Evolutionary conservation across 2,797 vertebrate species (phyloP), one percentile per base, ranked within the genome.

Genomic region (Hipposideros larvatus): DNA sequence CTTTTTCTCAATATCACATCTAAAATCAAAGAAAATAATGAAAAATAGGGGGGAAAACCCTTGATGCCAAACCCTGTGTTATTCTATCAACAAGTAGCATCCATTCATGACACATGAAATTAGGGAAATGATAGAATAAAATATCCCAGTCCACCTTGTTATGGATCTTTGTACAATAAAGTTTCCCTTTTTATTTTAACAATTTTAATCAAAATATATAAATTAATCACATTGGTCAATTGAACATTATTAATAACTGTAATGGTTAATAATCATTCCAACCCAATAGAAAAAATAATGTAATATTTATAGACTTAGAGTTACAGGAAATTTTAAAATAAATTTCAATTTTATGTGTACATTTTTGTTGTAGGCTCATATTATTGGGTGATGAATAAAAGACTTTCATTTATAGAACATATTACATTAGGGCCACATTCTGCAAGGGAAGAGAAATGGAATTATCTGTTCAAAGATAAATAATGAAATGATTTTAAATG

Each of bases 141-240:
- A 77, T 1, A 84, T 14, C 9, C 28, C 22, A 63, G 5, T 61
- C 16, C 4, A 26, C 80, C 37, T 92, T 24, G 7, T 41, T 74
- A 22, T 55, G 15, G 24, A 57, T 92, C 0, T 41, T 91, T 80
- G 22, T 51, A 46, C 24, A 94, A 65, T 74, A 43, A 43, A 78
- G 24, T 82, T 93, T 84, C 34, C 1, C 7, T 51, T 93, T 83
- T n/a, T 51, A 55, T 65, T 78, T 71, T 83, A 94, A 94, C 14
- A 61, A 53, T n/a, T 53, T 13, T 28, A 78, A 87, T 87, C 1
- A 70, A 43, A 91, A 73, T 87, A 31, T 75, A 41, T 68, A 85
- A 51, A 46, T 71, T 73, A 74, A 73, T 74, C 37, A 43, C n/a
- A 34, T 37, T 85, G 18, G 31, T 70, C 31, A 91, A 51, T 79